A percentile compares a stretch with the other conserved stretches of the same genome.
These are phyloP conservation scores for Strigamia transsilvanica DNA, from an alignment of 2,888 invertebrate species.

Conservation along the genomic window DNA sequence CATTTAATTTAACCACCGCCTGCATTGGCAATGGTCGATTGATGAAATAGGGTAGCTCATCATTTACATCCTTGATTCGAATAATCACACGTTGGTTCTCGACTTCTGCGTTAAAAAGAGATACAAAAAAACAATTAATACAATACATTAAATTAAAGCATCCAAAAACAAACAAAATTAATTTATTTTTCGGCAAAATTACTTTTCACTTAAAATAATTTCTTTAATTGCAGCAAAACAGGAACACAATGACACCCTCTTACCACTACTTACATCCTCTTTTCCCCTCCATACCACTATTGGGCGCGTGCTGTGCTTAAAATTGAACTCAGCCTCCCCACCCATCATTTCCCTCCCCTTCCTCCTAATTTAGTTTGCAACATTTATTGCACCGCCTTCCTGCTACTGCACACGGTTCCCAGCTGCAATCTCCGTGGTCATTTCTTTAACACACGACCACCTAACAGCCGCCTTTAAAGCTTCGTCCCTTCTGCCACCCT, in stretches of 20 bases:
- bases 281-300: slow-evolving; percentile 21
- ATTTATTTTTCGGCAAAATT: not conserved
- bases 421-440: slow-evolving; percentile 48
- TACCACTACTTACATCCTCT: slow-evolving; percentile 22
- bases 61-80: slow-evolving; percentile 94
- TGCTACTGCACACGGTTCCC: slow-evolving; percentile 37
- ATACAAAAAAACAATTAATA: slow-evolving; percentile 38
- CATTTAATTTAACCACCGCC: slow-evolving; percentile 94
- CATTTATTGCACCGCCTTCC: slow-evolving; percentile 42
- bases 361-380: slow-evolving; percentile 49
- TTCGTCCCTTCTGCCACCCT: slow-evolving; percentile 22
- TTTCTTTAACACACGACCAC: slow-evolving; percentile 43
- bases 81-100: slow-evolving; percentile 95
- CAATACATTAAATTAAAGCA: not conserved
- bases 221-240: slow-evolving; percentile 10
- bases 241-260: slow-evolving; percentile 22
- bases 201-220: not conserved
- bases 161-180: not conserved
- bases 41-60: slow-evolving; percentile 96
- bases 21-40: slow-evolving; percentile 97
- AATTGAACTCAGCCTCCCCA: slow-evolving; percentile 36
- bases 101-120: slow-evolving; percentile 74
- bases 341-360: slow-evolving; percentile 44
- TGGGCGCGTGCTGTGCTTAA: slow-evolving; percentile 48
- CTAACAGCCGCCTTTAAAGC: slow-evolving; percentile 43